A percentile compares a stretch with the other conserved stretches of the same genome.
Conservation (phyloP, 2,113 vertebrate genomes). For the Larimichthys polyactis region DNA sequence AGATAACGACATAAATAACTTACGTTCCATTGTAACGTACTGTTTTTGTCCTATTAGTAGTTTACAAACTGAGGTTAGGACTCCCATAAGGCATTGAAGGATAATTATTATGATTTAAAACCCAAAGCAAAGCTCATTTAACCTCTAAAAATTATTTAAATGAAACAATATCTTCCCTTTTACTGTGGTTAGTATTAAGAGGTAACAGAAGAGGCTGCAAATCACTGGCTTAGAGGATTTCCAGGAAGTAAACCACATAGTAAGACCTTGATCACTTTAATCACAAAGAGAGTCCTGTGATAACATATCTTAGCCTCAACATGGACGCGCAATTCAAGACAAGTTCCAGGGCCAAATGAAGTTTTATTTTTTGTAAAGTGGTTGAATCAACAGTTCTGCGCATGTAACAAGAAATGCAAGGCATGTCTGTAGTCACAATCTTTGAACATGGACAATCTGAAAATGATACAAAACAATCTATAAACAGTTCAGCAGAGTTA, state of each 20-base stretch:
- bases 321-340: neutral
- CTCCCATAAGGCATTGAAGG: neutral
- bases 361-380: constrained; percentile 67
- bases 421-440: constrained; percentile 10
- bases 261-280: neutral
- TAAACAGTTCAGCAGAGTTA: constrained; percentile 17
- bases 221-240: neutral
- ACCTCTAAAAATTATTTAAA: neutral
- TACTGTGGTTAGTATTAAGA: neutral
- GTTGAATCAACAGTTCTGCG: constrained; percentile 37
- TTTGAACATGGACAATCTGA: neutral
- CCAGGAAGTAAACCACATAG: neutral
- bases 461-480: constrained; percentile 32
- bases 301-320: neutral
- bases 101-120: neutral
- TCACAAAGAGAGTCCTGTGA: neutral
- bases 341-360: constrained; percentile 16
- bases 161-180: neutral
- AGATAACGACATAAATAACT: too few species aligned
- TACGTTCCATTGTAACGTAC: too few species aligned
- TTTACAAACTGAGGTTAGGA: neutral
- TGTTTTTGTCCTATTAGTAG: neutral
- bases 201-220: neutral
- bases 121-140: too few species aligned
- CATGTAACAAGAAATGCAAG: constrained; percentile 27